phyloP scores from a whole-genome alignment of 2,797 vertebrate genomes.

The Ceryle rudis region DNA sequence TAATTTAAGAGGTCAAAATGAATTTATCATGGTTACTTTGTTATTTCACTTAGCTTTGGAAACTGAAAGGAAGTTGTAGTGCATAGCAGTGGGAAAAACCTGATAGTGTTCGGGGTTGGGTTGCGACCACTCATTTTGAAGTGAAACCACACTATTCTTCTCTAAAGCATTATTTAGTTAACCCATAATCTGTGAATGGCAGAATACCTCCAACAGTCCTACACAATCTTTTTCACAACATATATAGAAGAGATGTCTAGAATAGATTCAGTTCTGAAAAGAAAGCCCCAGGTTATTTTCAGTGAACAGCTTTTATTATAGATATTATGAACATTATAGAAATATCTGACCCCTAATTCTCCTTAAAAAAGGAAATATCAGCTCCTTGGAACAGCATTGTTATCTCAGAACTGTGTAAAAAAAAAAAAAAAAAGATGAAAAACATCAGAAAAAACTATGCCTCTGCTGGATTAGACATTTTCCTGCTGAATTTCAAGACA shows the following conservation, averaged over 20 bases:
- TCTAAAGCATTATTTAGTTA: constrained; percentile 10
- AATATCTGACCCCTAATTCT: constrained; percentile 49
- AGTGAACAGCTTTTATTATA: background rate
- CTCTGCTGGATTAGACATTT: background rate
- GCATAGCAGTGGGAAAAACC: background rate
- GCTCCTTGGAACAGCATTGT: constrained; percentile 1
- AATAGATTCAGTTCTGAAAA: background rate
- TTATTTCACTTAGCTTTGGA: background rate
- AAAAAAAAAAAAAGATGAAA: background rate
- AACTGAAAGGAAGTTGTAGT: background rate
- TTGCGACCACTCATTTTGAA: background rate
- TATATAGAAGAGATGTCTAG: background rate
- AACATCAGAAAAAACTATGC: background rate
- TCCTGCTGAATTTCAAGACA: constrained; percentile 25
- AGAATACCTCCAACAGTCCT: background rate
- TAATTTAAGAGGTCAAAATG: background rate
- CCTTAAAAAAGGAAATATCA: constrained; percentile 11
- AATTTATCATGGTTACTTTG: background rate
- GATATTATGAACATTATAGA: background rate
- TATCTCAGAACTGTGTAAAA: background rate
- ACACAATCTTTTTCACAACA: background rate
- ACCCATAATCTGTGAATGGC: background rate
- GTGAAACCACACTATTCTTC: background rate
- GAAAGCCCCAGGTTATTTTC: background rate
- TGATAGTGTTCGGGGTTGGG: background rate